Base-by-base conservation (phyloP, 2,888 invertebrate species). In the Aphrophora alni region DNA sequence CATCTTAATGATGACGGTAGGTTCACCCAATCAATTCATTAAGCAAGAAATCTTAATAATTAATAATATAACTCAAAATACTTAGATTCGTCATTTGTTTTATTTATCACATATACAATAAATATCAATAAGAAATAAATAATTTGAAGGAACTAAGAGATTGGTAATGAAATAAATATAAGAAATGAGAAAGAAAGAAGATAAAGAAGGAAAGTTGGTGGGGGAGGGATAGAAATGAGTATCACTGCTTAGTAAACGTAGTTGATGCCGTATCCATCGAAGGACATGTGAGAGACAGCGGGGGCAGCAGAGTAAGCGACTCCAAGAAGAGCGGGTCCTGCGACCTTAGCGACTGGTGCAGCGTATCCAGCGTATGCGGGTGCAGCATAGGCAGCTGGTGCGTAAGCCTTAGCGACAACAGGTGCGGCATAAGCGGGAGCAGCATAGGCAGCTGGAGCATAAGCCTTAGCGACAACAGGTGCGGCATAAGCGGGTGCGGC, bases 311-410 rank as follows among this genome's bases (percentile, higher is more conserved):
- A 84, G 81, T 84, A 84, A 68, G 84, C 82, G 28, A 83, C 83
- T 78, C 82, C 83, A 78, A 83, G 83, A 81, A 83, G 83, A n/a
- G 82, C 81, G 77, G 80, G 78, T 74, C 78, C 80, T 28, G 80
- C 77, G 71, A 75, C 76, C 73, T 80, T 80, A 26, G 78, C 80
- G 27, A 80, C 83, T 75, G 80, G 80, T 38, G 83, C 80, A 38
- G 77, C 73, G 72, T 69, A 75, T 51, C 27, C 59, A 69, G 81
- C 78, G 68, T 59, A 33, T 89, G 92, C 91, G 87, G 92, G 92
- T 24, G 91, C 91, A 0, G 92, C 92, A 12, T 91, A 89, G 7
- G 92, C 91, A 10, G 92, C 91, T 21, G 91, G 90, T 5, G 91
- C 91, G 85, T 92, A 92, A 28, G 83, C 83, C 8, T 83, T 85